Evolutionary conservation across 2,888 invertebrate species (phyloP).

Genomic region (Bedellia somnulentella): DNA sequence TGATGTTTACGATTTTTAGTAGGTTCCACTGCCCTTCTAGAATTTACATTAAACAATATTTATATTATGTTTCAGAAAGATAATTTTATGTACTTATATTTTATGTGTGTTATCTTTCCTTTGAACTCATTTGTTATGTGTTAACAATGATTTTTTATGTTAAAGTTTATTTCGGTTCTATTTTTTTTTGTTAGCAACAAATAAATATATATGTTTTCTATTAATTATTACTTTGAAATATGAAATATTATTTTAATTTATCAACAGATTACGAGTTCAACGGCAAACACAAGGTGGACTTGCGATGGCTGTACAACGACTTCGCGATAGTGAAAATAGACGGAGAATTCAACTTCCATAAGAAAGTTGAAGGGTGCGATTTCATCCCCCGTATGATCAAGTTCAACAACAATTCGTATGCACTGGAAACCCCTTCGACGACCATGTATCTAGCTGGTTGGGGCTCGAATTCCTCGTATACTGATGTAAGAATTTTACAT

Average conservation of each 20-base stretch:
- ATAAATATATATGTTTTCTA: neutral
- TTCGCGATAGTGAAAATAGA: constrained; percentile 42
- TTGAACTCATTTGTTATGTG: too few relatives aligned
- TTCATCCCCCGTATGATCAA: constrained; percentile 36
- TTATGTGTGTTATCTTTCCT: neutral
- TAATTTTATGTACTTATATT: too few relatives aligned
- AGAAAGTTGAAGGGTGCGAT: constrained; percentile 35
- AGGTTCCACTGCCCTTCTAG: too few relatives aligned
- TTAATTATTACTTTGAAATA: neutral
- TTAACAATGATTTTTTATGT: too few relatives aligned
- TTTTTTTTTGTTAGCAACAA: too few relatives aligned
- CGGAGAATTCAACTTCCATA: constrained; percentile 36
- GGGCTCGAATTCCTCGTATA: constrained; percentile 35
- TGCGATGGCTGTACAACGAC: constrained; percentile 49
- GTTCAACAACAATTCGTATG: constrained; percentile 38
- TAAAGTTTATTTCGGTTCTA: too few relatives aligned
- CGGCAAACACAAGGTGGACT: constrained; percentile 42
- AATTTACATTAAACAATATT: too few relatives aligned
- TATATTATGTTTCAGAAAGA: too few relatives aligned
- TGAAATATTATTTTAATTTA: too few relatives aligned
- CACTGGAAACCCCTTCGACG: constrained; percentile 34
- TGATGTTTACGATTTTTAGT: too few relatives aligned
- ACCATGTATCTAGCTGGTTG: constrained; percentile 32
- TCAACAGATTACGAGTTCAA: constrained; percentile 46
- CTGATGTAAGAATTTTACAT: constrained; percentile 35